Percentiles rank a stretch among this genome's conserved stretches.
These are phyloP conservation scores for Drosophila parabipectinata DNA, from an alignment of 1,140 invertebrate genomes.

Conservation along the genomic window DNA sequence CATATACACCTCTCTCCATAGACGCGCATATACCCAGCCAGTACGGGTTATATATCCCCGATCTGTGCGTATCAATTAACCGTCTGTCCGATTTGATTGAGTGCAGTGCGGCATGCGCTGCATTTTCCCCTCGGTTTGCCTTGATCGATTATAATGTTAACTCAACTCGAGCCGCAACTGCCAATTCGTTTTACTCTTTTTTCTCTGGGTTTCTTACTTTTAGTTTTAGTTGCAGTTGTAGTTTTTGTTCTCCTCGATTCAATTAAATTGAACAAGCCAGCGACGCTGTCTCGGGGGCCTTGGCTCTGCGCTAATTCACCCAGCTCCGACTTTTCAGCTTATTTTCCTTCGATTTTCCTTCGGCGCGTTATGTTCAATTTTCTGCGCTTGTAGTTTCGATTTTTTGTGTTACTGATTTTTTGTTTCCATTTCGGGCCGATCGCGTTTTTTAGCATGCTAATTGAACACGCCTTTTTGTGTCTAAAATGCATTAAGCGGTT, in stretches of 20 bases:
- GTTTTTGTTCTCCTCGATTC: conserved; percentile 58
- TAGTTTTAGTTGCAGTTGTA: conserved; percentile 38
- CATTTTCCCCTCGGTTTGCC: conserved; percentile 73
- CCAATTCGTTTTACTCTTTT: conserved; percentile 36
- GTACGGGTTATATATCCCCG: conserved; percentile 10
- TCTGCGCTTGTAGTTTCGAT: conserved; percentile 69
- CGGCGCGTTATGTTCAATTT: conserved; percentile 73
- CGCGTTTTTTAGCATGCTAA: conserved; percentile 70
- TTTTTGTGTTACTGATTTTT: conserved; percentile 41
- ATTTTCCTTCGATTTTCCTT: conserved; percentile 50
- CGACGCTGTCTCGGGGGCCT: conserved; percentile 56
- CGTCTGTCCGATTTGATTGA: conserved; percentile 67
- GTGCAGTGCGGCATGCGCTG: conserved; percentile 61
- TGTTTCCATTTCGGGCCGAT: conserved; percentile 43
- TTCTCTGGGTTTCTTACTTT: conserved; percentile 26
- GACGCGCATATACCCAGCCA: not conserved
- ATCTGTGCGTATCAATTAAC: conserved; percentile 78
- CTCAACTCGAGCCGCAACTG: conserved; percentile 45
- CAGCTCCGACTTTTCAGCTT: conserved; percentile 19
- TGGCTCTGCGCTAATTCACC: conserved; percentile 44
- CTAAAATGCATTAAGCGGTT: conserved; percentile 66
- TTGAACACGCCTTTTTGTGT: conserved; percentile 81
- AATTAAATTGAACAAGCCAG: conserved; percentile 77
- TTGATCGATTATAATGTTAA: conserved; percentile 83
- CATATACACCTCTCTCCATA: conserved; percentile 40